Evolutionary conservation across 2,113 vertebrate genomes (phyloP).

Genomic region (Circaetus gallicus): DNA sequence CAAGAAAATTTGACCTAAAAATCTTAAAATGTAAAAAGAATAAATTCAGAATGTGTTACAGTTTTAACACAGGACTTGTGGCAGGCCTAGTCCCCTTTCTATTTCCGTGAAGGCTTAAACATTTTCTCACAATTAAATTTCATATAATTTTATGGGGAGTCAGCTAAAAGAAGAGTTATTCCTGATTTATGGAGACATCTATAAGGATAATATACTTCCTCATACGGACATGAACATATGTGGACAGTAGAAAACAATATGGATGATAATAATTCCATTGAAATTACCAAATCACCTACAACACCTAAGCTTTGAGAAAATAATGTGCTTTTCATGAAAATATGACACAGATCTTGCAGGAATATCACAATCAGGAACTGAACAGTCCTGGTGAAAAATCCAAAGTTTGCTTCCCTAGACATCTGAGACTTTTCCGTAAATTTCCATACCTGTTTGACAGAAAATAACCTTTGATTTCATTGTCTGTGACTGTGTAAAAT

Average conservation of each 20-base stretch:
- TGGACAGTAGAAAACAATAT: not conserved
- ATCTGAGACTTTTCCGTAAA: not conserved
- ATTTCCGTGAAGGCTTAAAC: not conserved
- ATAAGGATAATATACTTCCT: not conserved
- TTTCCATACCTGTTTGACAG: not conserved
- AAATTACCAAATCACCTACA: not conserved
- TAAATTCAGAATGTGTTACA: not conserved
- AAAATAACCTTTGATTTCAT: not conserved
- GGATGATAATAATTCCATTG: not conserved
- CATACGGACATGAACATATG: not conserved
- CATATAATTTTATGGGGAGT: not conserved
- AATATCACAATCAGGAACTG: not conserved
- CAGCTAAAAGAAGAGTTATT: not conserved
- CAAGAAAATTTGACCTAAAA: not conserved
- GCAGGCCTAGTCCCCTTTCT: not conserved
- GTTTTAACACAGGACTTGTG: not conserved
- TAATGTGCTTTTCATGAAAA: not conserved
- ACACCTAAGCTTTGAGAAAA: not conserved
- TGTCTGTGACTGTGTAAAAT: not conserved
- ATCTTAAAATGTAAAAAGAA: not conserved
- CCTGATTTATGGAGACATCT: not conserved
- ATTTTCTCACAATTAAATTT: not conserved
- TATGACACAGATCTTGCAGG: not conserved
- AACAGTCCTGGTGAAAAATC: fast-evolving
- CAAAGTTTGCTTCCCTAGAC: not conserved